phyloP scores from a whole-genome alignment of 2,888 invertebrate species.

The Napeogenes sylphis region DNA sequence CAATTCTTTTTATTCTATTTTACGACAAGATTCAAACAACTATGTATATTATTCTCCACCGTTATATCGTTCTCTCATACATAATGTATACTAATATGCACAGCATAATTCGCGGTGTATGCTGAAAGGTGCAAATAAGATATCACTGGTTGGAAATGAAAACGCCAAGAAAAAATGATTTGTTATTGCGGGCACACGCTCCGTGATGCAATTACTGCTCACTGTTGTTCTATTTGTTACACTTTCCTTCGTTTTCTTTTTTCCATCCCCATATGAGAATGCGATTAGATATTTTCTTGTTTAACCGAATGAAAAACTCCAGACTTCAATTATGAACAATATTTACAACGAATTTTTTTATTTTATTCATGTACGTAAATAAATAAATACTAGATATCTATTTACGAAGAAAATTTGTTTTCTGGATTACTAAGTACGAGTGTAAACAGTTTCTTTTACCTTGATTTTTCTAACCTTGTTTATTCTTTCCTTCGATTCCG shows the following conservation, averaged over 20 bases:
- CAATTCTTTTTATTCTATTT: conserved; percentile 42
- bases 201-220: conserved; percentile 48
- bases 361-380: not conserved
- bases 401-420: conserved; percentile 42
- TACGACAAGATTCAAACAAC: conserved; percentile 24
- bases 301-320: not conserved
- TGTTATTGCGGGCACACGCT: conserved; percentile 51
- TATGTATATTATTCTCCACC: not conserved
- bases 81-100: conserved; percentile 34
- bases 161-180: conserved; percentile 49
- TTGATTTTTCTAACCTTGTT: conserved; percentile 63
- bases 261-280: conserved; percentile 2
- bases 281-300: not conserved
- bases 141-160: conserved; percentile 60
- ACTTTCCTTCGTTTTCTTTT: not conserved
- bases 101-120: conserved; percentile 42
- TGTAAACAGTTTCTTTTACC: conserved; percentile 55
- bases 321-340: not conserved
- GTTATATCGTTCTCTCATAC: conserved; percentile 33
- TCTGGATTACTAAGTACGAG: conserved; percentile 49
- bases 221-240: conserved; percentile 2
- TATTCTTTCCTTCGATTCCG: conserved; percentile 62
- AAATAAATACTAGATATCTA: conserved; percentile 2
- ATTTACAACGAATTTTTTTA: not conserved
- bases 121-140: conserved; percentile 48